A percentile compares a stretch with the other conserved stretches of the same genome.
phyloP scores from a whole-genome alignment of 2,888 invertebrate genomes.

The Spisula solida region DNA sequence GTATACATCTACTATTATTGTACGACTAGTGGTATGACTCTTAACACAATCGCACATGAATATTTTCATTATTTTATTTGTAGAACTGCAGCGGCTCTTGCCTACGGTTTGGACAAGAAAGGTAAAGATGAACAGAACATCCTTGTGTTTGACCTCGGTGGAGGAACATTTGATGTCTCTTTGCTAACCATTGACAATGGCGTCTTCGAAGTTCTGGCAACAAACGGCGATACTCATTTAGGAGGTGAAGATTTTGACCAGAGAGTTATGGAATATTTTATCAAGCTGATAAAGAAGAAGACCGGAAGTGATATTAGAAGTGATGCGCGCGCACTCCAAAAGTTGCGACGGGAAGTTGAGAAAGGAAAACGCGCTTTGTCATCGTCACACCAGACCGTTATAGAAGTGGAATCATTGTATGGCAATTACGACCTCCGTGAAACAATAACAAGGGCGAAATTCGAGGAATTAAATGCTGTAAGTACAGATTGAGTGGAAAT shows the following conservation, averaged over 20 bases:
- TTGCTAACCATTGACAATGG: constrained; percentile 99
- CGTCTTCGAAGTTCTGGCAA: constrained; percentile 96
- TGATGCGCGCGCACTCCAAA: constrained; percentile 97
- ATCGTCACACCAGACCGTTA: constrained; percentile 97
- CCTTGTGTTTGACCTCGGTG: constrained; percentile 95
- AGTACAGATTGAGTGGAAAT: constrained; percentile 55
- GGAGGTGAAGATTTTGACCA: constrained; percentile 99
- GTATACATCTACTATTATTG: too few relatives aligned
- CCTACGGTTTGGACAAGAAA: constrained; percentile 98
- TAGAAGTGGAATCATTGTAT: constrained; percentile 99
- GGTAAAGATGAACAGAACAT: constrained; percentile 98
- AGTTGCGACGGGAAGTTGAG: constrained; percentile 98
- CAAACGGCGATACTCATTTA: constrained; percentile 98
- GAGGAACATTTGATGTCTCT: constrained; percentile 99
- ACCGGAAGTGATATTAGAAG: constrained; percentile 98
- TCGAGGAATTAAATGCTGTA: constrained; percentile 98
- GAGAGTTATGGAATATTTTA: constrained; percentile 99
- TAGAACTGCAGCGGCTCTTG: constrained; percentile 97
- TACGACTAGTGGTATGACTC: too few relatives aligned
- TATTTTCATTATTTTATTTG: constrained; percentile 24
- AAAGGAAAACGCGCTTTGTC: constrained; percentile 99
- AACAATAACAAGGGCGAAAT: constrained; percentile 98
- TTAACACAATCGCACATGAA: too few relatives aligned
- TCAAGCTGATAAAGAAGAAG: constrained; percentile 99
- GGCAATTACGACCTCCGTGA: constrained; percentile 99